Evolutionary conservation across 2,797 vertebrate genomes (phyloP), one percentile per base, ranked within the genome.

Genomic region (Danio tinwini): DNA sequence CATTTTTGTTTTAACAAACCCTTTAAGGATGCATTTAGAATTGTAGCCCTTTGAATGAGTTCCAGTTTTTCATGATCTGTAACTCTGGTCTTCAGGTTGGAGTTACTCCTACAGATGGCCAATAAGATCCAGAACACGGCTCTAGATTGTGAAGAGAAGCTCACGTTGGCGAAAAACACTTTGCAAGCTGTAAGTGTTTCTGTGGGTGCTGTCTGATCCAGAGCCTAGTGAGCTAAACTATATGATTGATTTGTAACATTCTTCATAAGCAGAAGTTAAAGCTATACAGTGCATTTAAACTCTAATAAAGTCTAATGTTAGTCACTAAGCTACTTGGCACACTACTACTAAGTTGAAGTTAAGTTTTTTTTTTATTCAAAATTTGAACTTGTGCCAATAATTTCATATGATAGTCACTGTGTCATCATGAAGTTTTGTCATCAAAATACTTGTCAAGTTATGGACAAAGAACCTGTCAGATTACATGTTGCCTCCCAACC

Each of bases 41-140:
- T 47, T 9, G 6, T 17, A 45, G 70, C 29, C 6, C 3, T 14
- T 47, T 68, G 44, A 68, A 75, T 6, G 5, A n/a, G 7, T 6
- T 14, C 50, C 9, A 21, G 14, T 6, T 9, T 59, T 56, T 50
- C 50, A 39, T 77, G 4, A 16, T 62, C n/a, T 6, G 8, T 52
- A 45, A 68, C 29, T 29, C 29, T 29, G 29, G 55, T 76, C 44
- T 17, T 84, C 62, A 99, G 97, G 88, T 88, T 99, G 52, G 98
- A 99, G 85, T 77, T 96, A 89, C 94, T 99, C 86, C 94, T 99
- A 82, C 97, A 98, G 85, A 95, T 95, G 77, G 98, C 98, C 67
- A 98, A 99, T 91, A 98, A 96, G 92, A 95, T 99, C 88, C 98
- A 99, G 92, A 99, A 99, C 89, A 95, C 94, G 88, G 95, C 96